phyloP scores from a whole-genome alignment of 2,113 vertebrate genomes.

The Dascyllus trimaculatus region DNA sequence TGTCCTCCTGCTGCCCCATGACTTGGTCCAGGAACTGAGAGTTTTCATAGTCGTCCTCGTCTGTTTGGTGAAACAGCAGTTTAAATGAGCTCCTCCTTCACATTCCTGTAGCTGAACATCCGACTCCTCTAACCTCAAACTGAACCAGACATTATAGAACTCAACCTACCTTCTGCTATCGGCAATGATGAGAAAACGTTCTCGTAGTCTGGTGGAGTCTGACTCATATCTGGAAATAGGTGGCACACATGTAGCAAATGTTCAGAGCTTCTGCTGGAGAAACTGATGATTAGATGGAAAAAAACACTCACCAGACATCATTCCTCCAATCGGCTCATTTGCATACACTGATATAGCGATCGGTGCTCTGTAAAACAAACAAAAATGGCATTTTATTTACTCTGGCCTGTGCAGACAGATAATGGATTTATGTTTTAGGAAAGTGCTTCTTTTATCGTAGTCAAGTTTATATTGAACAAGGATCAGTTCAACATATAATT shows the following conservation, averaged over 20 bases:
- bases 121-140: too few species aligned
- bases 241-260: background rate
- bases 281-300: background rate
- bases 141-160: background rate
- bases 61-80: constrained; percentile 44
- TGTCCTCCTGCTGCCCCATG: fast-evolving
- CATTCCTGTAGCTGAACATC: background rate
- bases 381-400: background rate
- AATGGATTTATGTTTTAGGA: too few species aligned
- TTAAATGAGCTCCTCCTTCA: background rate
- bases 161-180: constrained; percentile 28
- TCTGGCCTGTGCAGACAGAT: too few species aligned
- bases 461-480: too few species aligned
- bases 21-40: constrained; percentile 13
- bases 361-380: constrained; percentile 52
- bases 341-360: constrained; percentile 17
- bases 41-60: constrained; percentile 71
- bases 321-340: background rate
- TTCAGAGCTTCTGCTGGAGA: background rate
- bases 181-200: constrained; percentile 28
- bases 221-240: background rate
- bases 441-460: too few species aligned
- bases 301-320: constrained; percentile 23
- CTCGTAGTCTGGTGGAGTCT: constrained; percentile 33
- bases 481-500: too few species aligned